Percentiles rank a stretch among this genome's conserved stretches.
phyloP scores from a whole-genome alignment of 2,113 vertebrate genomes.

The Piprites chloris region DNA sequence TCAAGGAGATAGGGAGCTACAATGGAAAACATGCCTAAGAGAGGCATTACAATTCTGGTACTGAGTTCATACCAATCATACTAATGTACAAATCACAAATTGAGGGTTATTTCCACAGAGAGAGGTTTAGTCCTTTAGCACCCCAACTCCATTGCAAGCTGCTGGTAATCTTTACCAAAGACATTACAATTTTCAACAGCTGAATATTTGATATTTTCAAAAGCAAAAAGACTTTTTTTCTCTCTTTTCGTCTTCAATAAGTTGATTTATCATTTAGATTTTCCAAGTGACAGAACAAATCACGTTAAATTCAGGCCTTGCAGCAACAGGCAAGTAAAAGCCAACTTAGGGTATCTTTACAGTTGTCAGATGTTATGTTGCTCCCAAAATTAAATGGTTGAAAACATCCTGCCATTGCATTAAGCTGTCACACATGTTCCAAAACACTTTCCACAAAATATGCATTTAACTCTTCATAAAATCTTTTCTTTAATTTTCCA shows the following conservation, averaged over 20 bases:
- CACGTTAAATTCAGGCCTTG: background rate
- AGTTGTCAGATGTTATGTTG: background rate
- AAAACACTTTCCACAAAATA: background rate
- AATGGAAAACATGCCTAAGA: background rate
- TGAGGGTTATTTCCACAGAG: background rate
- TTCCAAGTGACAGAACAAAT: background rate
- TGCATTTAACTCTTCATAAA: background rate
- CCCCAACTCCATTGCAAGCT: background rate
- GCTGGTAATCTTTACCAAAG: background rate
- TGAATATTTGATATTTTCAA: background rate
- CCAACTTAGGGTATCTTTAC: background rate
- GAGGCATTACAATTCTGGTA: background rate
- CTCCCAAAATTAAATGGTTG: background rate
- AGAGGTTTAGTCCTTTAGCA: background rate
- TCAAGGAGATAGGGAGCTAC: background rate
- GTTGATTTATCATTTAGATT: background rate
- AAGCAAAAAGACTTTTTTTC: background rate
- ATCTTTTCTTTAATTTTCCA: background rate
- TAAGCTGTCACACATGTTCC: background rate
- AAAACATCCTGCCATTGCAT: background rate
- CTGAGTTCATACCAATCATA: background rate
- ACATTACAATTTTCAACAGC: background rate
- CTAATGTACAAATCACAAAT: background rate
- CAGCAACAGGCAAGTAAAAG: background rate
- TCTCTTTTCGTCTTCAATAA: background rate